phyloP scores from a whole-genome alignment of 2,113 vertebrate genomes.

The Podocnemis expansa region DNA sequence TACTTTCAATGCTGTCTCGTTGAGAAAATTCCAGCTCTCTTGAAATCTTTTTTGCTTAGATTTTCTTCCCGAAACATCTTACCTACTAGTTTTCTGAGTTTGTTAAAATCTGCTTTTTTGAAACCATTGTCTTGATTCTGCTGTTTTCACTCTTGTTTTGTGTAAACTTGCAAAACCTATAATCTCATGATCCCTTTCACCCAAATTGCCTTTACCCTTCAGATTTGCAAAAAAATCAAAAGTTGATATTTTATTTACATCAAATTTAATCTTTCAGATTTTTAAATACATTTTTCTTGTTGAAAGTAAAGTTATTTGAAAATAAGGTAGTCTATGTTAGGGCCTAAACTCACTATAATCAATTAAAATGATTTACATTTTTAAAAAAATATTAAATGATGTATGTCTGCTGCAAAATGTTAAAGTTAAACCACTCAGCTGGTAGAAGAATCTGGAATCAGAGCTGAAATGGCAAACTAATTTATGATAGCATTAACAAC shows the following conservation, averaged over 20 bases:
- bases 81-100: no score
- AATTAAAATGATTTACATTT: not conserved
- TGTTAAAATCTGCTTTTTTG: no score
- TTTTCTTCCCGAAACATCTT: no score
- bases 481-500: not conserved
- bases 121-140: no score
- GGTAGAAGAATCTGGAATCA: not conserved
- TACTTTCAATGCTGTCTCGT: no score
- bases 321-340: not conserved
- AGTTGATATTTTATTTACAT: not conserved
- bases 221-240: not conserved
- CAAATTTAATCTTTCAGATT: not conserved
- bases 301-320: not conserved
- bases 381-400: not conserved
- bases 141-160: no score
- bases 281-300: not conserved
- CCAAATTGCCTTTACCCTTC: no score
- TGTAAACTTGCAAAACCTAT: no score
- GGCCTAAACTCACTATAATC: not conserved
- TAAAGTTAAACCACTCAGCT: not conserved
- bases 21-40: no score
- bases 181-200: no score
- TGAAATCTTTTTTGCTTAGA: no score
- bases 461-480: not conserved
- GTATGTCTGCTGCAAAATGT: not conserved